These are phyloP conservation scores for Sturnus vulgaris DNA, from an alignment of 2,113 vertebrate genomes.

Conservation along the genomic window DNA sequence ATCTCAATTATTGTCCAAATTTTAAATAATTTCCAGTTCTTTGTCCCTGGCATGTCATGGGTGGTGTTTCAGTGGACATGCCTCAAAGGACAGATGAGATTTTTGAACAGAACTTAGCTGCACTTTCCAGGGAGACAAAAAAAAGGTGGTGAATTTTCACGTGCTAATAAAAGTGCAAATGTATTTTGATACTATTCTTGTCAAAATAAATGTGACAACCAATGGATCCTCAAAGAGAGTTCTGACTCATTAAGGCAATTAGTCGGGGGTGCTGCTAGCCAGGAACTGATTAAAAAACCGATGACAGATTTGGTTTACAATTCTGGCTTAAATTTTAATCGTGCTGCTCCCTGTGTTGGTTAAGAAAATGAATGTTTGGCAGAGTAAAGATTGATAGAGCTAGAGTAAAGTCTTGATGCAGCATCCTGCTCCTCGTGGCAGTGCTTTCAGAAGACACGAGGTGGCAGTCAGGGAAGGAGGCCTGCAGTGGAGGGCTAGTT, in stretches of 20 bases:
- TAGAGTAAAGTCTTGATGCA: neutral
- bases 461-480: neutral
- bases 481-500: neutral
- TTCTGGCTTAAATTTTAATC: neutral
- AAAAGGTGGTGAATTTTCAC: neutral
- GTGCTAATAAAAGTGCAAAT: neutral
- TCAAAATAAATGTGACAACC: neutral
- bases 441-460: neutral
- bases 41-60: neutral
- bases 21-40: neutral
- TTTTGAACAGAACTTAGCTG: neutral
- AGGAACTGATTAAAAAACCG: neutral
- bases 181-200: neutral
- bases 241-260: neutral
- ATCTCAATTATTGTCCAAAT: neutral
- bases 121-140: neutral
- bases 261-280: neutral
- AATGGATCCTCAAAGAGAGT: neutral
- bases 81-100: neutral
- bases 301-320: fast-evolving
- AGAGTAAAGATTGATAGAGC: neutral
- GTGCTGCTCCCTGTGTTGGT: neutral
- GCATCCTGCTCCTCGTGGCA: neutral
- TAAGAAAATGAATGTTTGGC: neutral
- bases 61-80: neutral